Conservation (phyloP, 2,888 invertebrate genomes). For the Tetragonula carbonaria region DNA sequence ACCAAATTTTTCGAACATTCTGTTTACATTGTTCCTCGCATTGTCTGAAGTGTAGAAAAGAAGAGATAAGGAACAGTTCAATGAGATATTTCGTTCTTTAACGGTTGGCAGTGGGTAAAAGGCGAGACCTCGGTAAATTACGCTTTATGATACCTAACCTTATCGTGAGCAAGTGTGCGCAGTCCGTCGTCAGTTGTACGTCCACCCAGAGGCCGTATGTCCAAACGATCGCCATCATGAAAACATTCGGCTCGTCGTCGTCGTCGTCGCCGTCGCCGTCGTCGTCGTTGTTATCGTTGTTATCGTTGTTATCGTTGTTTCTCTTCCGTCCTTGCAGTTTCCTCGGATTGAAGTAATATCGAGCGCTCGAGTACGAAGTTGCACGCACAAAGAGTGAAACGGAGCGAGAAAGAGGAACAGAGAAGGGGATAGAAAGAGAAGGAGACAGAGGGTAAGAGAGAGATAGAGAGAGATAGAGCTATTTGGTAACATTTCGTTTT, state of each 20-base stretch:
- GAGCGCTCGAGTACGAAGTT: constrained; percentile 62
- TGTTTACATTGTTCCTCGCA: constrained; percentile 33
- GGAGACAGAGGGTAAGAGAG: constrained; percentile 36
- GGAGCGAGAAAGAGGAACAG: constrained; percentile 25
- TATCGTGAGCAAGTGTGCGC: constrained; percentile 26
- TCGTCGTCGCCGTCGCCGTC: too few relatives aligned
- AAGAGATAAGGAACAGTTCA: background rate
- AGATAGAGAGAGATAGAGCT: constrained; percentile 36
- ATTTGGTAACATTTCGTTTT: constrained; percentile 60
- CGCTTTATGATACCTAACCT: constrained; percentile 33
- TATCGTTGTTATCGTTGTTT: constrained; percentile 68
- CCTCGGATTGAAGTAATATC: constrained; percentile 72
- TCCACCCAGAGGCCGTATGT: constrained; percentile 65
- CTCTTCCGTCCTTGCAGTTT: constrained; percentile 76
- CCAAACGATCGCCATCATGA: constrained; percentile 77
- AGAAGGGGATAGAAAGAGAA: constrained; percentile 22
- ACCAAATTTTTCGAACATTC: background rate
- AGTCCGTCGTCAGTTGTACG: constrained; percentile 59
- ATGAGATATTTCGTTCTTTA: background rate
- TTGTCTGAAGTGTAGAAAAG: background rate
- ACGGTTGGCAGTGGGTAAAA: background rate
- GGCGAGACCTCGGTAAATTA: constrained; percentile 13
- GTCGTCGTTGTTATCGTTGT: too few relatives aligned
- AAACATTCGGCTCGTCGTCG: constrained; percentile 72
- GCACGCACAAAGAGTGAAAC: constrained; percentile 14